These are phyloP conservation scores for Agrotis puta DNA, from an alignment of 2,888 invertebrate genomes.

Conservation along the genomic window DNA sequence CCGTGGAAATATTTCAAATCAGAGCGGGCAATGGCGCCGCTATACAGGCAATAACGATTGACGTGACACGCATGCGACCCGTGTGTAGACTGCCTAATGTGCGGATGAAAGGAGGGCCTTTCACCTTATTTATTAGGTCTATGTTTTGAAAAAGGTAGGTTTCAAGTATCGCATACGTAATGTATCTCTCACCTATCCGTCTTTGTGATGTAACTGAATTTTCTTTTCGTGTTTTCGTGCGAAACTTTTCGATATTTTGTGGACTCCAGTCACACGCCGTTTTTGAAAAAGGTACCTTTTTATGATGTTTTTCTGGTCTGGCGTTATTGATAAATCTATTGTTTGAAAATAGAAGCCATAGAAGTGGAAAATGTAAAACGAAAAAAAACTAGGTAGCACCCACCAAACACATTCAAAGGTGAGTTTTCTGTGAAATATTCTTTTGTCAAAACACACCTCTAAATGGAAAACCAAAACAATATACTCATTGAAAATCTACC, in stretches of 20 bases:
- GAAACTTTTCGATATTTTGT: conserved; percentile 15
- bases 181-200: conserved; percentile 51
- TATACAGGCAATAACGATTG: conserved; percentile 87
- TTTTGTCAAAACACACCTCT: not conserved
- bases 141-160: conserved; percentile 75
- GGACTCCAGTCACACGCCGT: not conserved
- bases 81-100: conserved; percentile 87
- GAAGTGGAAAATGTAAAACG: not conserved
- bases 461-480: not conserved
- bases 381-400: not conserved
- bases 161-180: conserved; percentile 68
- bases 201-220: conserved; percentile 44
- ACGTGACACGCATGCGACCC: conserved; percentile 86
- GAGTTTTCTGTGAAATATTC: not conserved
- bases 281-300: conserved; percentile 16
- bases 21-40: conserved; percentile 81
- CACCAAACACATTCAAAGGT: not conserved
- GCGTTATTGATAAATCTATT: not conserved
- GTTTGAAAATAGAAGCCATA: not conserved
- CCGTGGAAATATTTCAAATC: conserved; percentile 91
- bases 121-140: conserved; percentile 84
- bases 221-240: conserved; percentile 34
- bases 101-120: conserved; percentile 81
- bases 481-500: not conserved
- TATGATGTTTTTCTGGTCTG: not conserved